A percentile compares a stretch with the other conserved stretches of the same genome.
phyloP scores from a whole-genome alignment of 2,888 invertebrate genomes.

The Parelbella ahira region DNA sequence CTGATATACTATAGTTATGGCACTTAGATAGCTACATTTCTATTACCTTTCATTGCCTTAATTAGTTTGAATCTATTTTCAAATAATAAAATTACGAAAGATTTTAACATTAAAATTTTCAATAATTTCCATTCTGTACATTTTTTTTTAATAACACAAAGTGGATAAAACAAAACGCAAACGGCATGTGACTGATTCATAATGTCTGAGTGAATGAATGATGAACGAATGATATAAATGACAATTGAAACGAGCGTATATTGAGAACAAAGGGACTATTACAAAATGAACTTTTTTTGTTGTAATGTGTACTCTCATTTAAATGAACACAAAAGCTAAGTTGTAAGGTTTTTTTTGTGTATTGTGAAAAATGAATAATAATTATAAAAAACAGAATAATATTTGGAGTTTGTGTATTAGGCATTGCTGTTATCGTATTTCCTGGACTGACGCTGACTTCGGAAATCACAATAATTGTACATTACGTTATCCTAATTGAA shows the following conservation, averaged over 20 bases:
- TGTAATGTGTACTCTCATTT: constrained; percentile 11
- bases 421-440: no score
- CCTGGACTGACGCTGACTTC: no score
- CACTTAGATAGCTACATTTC: no score
- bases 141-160: constrained; percentile 8
- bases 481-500: no score
- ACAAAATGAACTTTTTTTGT: constrained; percentile 11
- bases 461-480: no score
- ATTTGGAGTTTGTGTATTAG: no score
- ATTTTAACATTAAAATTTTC: neutral
- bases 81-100: no score
- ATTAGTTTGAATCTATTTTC: no score
- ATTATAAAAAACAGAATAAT: no score
- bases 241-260: constrained; percentile 8
- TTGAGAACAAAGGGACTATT: constrained; percentile 15
- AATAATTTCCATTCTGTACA: constrained; percentile 1
- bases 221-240: constrained; percentile 16
- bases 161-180: constrained; percentile 7
- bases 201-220: constrained; percentile 9
- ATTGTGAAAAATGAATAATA: no score
- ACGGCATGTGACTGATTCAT: neutral
- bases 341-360: constrained; percentile 13
- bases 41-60: no score
- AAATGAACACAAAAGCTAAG: constrained; percentile 2
- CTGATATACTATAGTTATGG: no score